Percentiles rank a stretch among this genome's conserved stretches.
These are phyloP conservation scores for Acrocephalus arundinaceus DNA, from an alignment of 2,113 vertebrate genomes.

Conservation along the genomic window DNA sequence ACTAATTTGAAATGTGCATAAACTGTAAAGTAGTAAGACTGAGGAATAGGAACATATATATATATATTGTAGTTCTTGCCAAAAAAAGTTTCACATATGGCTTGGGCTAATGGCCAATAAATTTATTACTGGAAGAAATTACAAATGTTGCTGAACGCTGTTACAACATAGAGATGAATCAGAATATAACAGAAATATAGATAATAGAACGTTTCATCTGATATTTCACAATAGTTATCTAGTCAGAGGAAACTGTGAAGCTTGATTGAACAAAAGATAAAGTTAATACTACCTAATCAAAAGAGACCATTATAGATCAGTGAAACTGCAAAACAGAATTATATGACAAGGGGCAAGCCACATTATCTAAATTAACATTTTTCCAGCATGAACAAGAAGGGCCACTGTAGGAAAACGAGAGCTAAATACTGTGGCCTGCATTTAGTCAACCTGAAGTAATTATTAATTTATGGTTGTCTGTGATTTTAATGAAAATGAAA, in stretches of 20 bases:
- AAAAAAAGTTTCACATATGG: neutral
- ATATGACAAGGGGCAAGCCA: constrained; percentile 92
- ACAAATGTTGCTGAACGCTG: constrained; percentile 47
- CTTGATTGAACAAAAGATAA: constrained; percentile 93
- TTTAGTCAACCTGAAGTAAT: constrained; percentile 99
- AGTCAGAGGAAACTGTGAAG: constrained; percentile 79
- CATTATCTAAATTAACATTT: constrained; percentile 99
- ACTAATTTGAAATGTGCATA: constrained; percentile 48
- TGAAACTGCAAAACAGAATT: constrained; percentile 92
- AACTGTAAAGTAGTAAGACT: constrained; percentile 31
- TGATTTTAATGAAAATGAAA: constrained; percentile 99
- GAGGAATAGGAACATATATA: neutral
- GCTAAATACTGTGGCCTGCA: constrained; percentile 87
- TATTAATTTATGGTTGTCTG: constrained; percentile 99
- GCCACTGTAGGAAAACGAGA: constrained; percentile 85
- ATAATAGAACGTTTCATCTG: constrained; percentile 66
- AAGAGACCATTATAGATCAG: constrained; percentile 98
- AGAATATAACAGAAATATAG: constrained; percentile 60
- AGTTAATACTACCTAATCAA: constrained; percentile 97
- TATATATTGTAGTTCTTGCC: neutral
- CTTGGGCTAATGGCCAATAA: constrained; percentile 41
- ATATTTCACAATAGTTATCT: constrained; percentile 74
- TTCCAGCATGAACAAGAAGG: constrained; percentile 95
- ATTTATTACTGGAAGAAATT: constrained; percentile 44
- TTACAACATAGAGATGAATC: constrained; percentile 43